Evolutionary conservation across 2,113 vertebrate genomes (phyloP), one percentile per base, ranked within the genome.

Genomic region (Donacobius atricapilla): DNA sequence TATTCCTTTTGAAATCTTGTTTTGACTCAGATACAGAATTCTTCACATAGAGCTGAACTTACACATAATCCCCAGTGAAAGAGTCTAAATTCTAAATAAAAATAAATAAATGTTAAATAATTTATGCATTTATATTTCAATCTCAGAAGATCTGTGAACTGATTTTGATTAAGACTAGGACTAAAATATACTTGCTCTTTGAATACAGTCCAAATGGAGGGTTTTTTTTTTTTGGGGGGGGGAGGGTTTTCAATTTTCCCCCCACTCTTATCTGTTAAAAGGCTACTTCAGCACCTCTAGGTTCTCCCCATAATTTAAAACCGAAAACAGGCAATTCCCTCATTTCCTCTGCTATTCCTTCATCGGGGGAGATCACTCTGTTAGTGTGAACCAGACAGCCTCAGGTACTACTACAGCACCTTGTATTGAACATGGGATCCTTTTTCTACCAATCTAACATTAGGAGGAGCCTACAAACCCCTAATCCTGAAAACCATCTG

Each of bases 1-100:
- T 72, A 56, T 78, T 96, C n/a, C n/a, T 65, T 77, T 12, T 65
- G 33, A 96, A 95, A 96, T 64, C 53, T 87, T 87, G 15, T 77
- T 96, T 96, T 96, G 71, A 75, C n/a, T 84, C 42, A 83, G 27
- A n/a, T 60, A 89, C 83, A 13, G 44, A 88, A 94, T 88, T 91
- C 39, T 64, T 81, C 42, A 87, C 47, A 83, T 8, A 89, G 65
- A 57, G 14, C 23, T 77, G 66, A 91, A 76, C 13, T 58, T 79
- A 61, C 35, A 56, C 9, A 6, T 44, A 85, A 85, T 60, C 11
- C 10, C 73, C 57, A 13, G 75, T 70, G 39, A 61, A 87, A 88
- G 7, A 82, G 6, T 11, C 20, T 60, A 64, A 92, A 71, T 56
- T 56, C 9, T 16, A 73, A 60, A 22, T 22, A 78, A 50, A 79